phyloP scores from a whole-genome alignment of 2,797 vertebrate species.

The Coregonus sp. region DNA sequence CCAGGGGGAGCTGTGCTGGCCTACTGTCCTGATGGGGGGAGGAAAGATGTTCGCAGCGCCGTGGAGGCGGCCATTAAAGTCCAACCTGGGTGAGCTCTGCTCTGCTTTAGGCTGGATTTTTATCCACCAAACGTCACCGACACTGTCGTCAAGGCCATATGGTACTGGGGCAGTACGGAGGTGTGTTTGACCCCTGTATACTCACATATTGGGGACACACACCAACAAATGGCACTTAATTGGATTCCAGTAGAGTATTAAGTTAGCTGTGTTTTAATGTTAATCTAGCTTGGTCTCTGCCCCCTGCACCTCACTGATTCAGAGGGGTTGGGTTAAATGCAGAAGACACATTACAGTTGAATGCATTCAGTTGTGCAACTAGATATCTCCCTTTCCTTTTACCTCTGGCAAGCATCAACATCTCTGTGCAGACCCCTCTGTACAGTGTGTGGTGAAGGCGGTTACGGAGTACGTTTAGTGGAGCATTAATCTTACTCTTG shows the following conservation, averaged over 20 bases:
- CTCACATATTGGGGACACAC: not conserved
- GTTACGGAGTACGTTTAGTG: too few relatives aligned
- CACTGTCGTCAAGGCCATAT: constrained; percentile 83
- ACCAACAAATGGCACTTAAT: not conserved
- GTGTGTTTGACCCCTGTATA: constrained; percentile 53
- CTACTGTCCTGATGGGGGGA: constrained; percentile 81
- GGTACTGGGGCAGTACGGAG: constrained; percentile 88
- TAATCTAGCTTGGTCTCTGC: not conserved
- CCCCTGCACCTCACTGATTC: too few relatives aligned
- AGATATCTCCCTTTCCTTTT: too few relatives aligned
- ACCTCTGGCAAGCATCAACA: not conserved
- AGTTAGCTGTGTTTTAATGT: not conserved
- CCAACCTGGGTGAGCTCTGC: constrained; percentile 75
- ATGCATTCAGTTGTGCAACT: too few relatives aligned
- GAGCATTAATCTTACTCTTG: too few relatives aligned
- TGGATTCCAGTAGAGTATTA: not conserved
- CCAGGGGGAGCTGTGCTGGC: constrained; percentile 66
- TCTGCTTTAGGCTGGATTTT: not conserved
- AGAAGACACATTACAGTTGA: too few relatives aligned
- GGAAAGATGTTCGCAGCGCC: constrained; percentile 83
- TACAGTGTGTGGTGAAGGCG: too few relatives aligned
- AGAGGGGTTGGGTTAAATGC: too few relatives aligned
- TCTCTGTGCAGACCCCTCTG: not conserved
- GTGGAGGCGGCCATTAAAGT: constrained; percentile 85
- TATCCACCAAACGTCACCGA: not conserved